A percentile compares a stretch with the other conserved stretches of the same genome.
Evolutionary conservation across 53 echinoderm and acorn worm species (phyloP).

Genomic region (Patiria pectinifera): DNA sequence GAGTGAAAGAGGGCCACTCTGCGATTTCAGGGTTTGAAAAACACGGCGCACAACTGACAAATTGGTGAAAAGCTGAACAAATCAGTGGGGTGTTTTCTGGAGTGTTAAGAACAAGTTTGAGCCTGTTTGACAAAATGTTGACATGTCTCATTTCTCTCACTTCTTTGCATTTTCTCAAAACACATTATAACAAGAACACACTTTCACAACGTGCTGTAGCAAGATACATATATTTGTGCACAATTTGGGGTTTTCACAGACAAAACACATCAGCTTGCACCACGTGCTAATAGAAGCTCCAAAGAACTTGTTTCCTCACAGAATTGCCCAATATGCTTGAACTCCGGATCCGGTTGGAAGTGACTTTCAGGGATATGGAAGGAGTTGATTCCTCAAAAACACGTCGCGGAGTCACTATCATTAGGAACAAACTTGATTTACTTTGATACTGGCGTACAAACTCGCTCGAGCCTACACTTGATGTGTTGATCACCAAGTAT

Average conservation of each 20-base stretch:
- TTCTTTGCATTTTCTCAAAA: background rate
- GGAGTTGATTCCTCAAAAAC: too few species aligned
- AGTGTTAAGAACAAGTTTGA: background rate
- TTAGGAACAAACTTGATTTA: too few species aligned
- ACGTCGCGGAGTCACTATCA: too few species aligned
- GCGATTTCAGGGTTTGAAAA: background rate
- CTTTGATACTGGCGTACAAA: too few species aligned
- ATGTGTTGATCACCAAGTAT: background rate
- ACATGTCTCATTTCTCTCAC: background rate
- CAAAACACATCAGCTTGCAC: too few species aligned
- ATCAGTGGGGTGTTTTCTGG: background rate
- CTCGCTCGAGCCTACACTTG: too few species aligned
- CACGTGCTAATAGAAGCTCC: too few species aligned
- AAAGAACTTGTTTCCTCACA: too few species aligned
- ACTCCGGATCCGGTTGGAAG: too few species aligned
- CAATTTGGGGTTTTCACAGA: too few species aligned
- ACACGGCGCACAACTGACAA: background rate
- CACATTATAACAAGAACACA: background rate
- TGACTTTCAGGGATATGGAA: too few species aligned
- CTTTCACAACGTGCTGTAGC: background rate
- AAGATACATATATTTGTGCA: background rate
- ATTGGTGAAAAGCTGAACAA: background rate
- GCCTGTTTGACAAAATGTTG: background rate
- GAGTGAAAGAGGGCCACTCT: slow-evolving; percentile 2
- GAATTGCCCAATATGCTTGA: too few species aligned